These are phyloP conservation scores for Pelagia noctiluca DNA, from an alignment of 30 jellyfish, hydroid and myxozoan species.

Conservation along the genomic window DNA sequence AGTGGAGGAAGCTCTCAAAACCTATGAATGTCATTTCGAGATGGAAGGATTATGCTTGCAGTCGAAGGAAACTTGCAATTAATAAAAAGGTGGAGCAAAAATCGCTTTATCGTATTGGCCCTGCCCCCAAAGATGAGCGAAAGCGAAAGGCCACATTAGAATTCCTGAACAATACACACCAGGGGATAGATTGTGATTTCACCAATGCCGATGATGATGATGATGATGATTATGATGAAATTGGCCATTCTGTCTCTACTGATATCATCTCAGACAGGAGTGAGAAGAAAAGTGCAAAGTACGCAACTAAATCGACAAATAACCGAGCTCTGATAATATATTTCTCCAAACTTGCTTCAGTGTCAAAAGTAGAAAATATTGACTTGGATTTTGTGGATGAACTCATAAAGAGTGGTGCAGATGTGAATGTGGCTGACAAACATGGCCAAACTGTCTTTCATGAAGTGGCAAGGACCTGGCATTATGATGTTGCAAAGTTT, in stretches of 20 bases:
- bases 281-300: slow-evolving; percentile 16
- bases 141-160: slow-evolving; percentile 40
- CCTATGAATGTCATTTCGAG: slow-evolving; percentile 49
- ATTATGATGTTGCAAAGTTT: slow-evolving; percentile 85
- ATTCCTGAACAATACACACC: slow-evolving; percentile 57
- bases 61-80: slow-evolving; percentile 31
- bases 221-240: neutral
- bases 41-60: slow-evolving; percentile 66
- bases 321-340: slow-evolving; percentile 68
- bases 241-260: slow-evolving; percentile 5
- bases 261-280: slow-evolving; percentile 5
- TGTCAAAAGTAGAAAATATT: slow-evolving; percentile 56
- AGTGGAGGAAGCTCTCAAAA: slow-evolving; percentile 52
- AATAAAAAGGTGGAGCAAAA: neutral
- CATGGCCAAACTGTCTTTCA: slow-evolving; percentile 90
- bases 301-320: slow-evolving; percentile 21
- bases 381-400: slow-evolving; percentile 85
- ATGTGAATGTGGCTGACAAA: slow-evolving; percentile 67
- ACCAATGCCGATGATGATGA: slow-evolving; percentile 58
- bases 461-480: slow-evolving; percentile 94
- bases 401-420: slow-evolving; percentile 81
- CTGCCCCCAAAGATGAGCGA: slow-evolving; percentile 54
- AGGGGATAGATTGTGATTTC: slow-evolving; percentile 81
- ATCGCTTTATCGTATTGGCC: slow-evolving; percentile 49
- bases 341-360: slow-evolving; percentile 77